Evolutionary conservation across 1,140 invertebrate species (phyloP).

Genomic region (Paracyclopina nana): DNA sequence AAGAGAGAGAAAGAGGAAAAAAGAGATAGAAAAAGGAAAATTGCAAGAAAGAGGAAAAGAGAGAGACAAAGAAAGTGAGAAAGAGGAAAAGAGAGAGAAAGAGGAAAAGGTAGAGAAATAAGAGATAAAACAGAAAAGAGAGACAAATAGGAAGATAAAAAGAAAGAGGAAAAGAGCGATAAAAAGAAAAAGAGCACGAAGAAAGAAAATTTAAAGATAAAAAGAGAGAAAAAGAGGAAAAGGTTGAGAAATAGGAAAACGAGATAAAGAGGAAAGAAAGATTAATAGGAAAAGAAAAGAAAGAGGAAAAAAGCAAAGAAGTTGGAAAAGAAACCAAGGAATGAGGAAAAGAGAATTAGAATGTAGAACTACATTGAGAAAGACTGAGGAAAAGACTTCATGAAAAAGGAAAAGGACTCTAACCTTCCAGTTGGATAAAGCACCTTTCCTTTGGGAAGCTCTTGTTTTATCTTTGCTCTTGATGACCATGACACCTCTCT

Average conservation of each 20-base stretch:
- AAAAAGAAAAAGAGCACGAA: neutral
- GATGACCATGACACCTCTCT: constrained; percentile 84
- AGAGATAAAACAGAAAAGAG: neutral
- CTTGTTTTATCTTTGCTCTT: constrained; percentile 89
- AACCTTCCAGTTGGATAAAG: constrained; percentile 91
- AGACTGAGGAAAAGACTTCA: neutral
- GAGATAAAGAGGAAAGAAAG: neutral
- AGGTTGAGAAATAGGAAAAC: neutral
- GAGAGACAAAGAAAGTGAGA: neutral
- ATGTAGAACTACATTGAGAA: neutral
- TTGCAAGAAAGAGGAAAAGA: neutral
- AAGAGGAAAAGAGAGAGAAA: neutral
- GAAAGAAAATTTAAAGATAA: neutral
- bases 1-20: neutral
- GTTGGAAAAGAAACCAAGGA: neutral
- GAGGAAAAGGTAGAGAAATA: neutral
- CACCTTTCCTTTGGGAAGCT: constrained; percentile 88
- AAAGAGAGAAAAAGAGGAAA: neutral
- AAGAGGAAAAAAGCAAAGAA: constrained; percentile 1
- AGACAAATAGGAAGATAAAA: neutral
- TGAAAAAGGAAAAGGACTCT: constrained; percentile 11
- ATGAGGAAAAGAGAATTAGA: constrained; percentile 7
- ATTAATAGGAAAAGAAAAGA: neutral
- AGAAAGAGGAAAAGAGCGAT: neutral
- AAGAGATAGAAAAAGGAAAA: neutral